These are phyloP conservation scores for Sinohyriopsis cumingii DNA, from an alignment of 2,888 invertebrate genomes.

Conservation along the genomic window DNA sequence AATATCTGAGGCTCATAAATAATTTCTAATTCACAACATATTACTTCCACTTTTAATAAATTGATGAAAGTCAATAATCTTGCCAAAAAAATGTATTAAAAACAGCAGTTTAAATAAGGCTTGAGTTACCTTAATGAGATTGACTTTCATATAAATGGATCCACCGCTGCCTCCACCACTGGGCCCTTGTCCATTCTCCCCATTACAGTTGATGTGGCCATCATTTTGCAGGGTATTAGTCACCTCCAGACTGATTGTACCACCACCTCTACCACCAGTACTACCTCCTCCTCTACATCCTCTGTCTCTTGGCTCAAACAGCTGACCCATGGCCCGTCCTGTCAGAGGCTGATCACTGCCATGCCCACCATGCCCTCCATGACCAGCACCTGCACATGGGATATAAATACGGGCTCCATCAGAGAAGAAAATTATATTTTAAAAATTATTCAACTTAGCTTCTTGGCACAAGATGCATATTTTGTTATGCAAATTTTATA, in stretches of 20 bases:
- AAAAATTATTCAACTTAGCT: too few relatives aligned
- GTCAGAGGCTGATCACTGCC: constrained; percentile 30
- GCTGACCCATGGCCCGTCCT: constrained; percentile 45
- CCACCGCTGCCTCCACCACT: constrained; percentile 58
- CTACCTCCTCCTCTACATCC: constrained; percentile 53
- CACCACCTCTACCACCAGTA: constrained; percentile 52
- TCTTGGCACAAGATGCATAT: too few relatives aligned
- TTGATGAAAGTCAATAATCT: too few relatives aligned
- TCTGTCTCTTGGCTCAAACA: constrained; percentile 42
- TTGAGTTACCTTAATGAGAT: constrained; percentile 35
- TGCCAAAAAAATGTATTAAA: too few relatives aligned
- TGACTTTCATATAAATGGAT: constrained; percentile 39
- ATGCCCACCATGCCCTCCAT: constrained; percentile 56
- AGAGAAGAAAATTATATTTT: too few relatives aligned
- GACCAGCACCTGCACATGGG: constrained; percentile 52
- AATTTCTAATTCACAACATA: too few relatives aligned
- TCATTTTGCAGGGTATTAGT: constrained; percentile 48
- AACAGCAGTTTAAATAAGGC: background rate
- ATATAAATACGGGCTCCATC: too few relatives aligned
- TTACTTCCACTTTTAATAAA: too few relatives aligned
- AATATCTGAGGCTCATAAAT: too few relatives aligned
- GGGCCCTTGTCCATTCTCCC: constrained; percentile 31
- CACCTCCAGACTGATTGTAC: constrained; percentile 44
- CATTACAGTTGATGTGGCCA: constrained; percentile 50
- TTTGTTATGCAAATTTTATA: too few relatives aligned